phyloP scores from a whole-genome alignment of 2,113 vertebrate genomes.

The Setophaga coronata region DNA sequence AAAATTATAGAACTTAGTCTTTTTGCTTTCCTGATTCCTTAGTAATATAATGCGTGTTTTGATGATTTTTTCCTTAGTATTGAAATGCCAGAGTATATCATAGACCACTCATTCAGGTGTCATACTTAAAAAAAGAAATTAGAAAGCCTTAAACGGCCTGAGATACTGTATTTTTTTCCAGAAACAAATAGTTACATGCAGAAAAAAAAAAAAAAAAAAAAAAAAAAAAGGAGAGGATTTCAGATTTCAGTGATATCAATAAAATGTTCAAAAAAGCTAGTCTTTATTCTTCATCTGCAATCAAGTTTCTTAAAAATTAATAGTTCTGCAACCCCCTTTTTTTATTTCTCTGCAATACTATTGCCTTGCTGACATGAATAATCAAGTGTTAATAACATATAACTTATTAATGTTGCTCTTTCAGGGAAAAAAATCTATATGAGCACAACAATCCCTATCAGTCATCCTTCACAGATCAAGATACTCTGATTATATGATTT shows the following conservation, averaged over 20 bases:
- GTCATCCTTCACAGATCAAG: background rate
- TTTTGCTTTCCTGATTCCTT: background rate
- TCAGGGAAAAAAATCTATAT: background rate
- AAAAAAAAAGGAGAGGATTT: background rate
- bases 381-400: rapidly evolving
- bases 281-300: background rate
- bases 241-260: background rate
- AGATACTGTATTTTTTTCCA: background rate
- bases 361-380: background rate
- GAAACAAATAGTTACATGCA: background rate
- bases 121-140: background rate
- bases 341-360: background rate
- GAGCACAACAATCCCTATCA: background rate
- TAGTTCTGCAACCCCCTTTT: background rate
- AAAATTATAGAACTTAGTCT: background rate
- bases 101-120: rapidly evolving
- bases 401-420: background rate
- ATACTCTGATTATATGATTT: background rate
- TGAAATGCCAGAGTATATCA: background rate
- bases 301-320: background rate
- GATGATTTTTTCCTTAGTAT: background rate
- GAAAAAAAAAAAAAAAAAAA: background rate
- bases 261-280: background rate
- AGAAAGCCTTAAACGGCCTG: background rate
- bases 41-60: background rate